Percentiles rank a stretch among this genome's conserved stretches.
Conservation (phyloP, 2,888 invertebrate species). For the Ormyrus labotus region DNA sequence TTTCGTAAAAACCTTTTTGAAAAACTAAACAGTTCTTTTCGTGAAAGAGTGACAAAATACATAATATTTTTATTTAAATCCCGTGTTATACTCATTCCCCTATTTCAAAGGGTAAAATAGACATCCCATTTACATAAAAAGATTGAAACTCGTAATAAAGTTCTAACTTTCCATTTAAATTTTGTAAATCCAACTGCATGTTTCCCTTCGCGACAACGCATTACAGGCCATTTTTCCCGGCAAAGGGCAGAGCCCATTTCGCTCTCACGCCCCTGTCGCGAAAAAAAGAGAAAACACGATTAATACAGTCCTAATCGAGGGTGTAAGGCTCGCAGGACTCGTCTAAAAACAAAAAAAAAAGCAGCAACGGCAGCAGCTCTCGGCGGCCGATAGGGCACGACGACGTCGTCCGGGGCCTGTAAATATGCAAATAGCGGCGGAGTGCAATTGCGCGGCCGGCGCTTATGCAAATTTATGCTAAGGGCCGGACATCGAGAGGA, state of each 20-base stretch:
- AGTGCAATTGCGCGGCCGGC: conserved; percentile 56
- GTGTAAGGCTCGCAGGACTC: conserved; percentile 6
- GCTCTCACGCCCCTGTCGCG: too few species aligned
- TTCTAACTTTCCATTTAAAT: too few species aligned
- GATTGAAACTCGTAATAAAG: too few species aligned
- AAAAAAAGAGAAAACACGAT: conserved; percentile 1
- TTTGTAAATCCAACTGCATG: too few species aligned
- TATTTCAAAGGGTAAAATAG: too few species aligned
- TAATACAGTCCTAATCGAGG: conserved; percentile 27
- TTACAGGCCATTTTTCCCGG: neutral
- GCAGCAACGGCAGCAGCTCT: neutral
- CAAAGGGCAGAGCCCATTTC: neutral
- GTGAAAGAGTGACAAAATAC: too few species aligned
- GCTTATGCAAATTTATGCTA: conserved; percentile 67
- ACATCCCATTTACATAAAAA: too few species aligned
- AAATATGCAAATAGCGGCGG: conserved; percentile 60
- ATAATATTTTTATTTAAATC: too few species aligned
- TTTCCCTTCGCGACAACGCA: neutral
- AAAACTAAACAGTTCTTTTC: too few species aligned
- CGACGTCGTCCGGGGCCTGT: conserved; percentile 11
- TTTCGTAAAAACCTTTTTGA: too few species aligned
- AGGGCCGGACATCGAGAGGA: conserved; percentile 61
- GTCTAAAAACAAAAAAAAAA: neutral
- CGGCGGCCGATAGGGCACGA: conserved; percentile 35
- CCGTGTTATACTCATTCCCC: too few species aligned